A percentile compares a stretch with the other conserved stretches of the same genome.
These are phyloP conservation scores for Pollimyrus isidori DNA, from an alignment of 2,113 vertebrate genomes.

Conservation along the genomic window DNA sequence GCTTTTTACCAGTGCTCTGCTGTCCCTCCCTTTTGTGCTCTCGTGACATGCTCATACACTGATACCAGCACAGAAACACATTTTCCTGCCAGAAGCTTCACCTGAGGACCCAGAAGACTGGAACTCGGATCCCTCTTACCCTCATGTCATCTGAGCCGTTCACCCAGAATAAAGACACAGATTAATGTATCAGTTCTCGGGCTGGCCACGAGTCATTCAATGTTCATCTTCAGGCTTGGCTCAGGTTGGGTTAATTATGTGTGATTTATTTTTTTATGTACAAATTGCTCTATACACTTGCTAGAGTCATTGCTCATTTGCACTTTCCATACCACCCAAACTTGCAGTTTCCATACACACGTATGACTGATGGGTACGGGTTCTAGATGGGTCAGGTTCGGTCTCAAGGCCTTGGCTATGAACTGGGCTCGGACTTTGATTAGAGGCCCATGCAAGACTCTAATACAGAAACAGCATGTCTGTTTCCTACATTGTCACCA, in stretches of 20 bases:
- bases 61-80: background rate
- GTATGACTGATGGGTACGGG: background rate
- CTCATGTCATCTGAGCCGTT: background rate
- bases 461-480: background rate
- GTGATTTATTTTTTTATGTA: background rate
- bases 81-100: background rate
- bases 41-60: background rate
- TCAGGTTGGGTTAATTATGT: background rate
- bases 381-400: background rate
- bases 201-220: background rate
- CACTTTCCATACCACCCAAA: background rate
- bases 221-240: background rate
- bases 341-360: background rate
- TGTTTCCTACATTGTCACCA: background rate
- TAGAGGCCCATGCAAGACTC: background rate
- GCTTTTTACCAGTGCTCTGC: background rate
- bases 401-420: background rate
- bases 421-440: background rate
- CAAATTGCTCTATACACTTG: background rate
- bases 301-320: background rate
- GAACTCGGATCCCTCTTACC: background rate
- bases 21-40: background rate
- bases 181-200: background rate
- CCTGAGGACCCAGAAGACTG: background rate
- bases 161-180: background rate